Evolutionary conservation across 2,113 vertebrate genomes (phyloP).

Genomic region (Lagenorhynchus albirostris): DNA sequence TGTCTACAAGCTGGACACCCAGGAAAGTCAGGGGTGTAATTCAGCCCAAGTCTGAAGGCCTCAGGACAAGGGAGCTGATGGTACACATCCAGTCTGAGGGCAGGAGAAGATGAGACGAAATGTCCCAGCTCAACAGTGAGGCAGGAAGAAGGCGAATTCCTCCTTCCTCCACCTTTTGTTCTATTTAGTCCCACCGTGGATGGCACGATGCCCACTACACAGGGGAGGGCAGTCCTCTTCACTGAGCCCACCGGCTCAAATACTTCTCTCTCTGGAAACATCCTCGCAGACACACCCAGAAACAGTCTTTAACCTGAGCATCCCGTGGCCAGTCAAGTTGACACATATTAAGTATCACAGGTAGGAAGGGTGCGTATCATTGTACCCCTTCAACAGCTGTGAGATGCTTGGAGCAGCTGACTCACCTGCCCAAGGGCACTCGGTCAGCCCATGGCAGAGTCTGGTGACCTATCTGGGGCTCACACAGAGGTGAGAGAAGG

Average conservation of each 20-base stretch:
- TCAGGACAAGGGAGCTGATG: background rate
- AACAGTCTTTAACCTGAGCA: background rate
- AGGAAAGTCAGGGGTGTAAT: background rate
- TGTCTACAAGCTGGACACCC: background rate
- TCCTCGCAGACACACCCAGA: background rate
- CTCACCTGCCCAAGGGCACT: background rate
- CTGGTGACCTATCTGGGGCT: background rate
- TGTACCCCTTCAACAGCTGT: background rate
- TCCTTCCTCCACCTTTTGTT: background rate
- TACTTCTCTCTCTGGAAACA: background rate
- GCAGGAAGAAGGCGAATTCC: background rate
- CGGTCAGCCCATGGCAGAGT: background rate
- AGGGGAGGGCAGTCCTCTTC: background rate
- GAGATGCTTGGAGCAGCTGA: background rate
- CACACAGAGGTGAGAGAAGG: background rate
- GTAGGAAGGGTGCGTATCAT: fast-evolving
- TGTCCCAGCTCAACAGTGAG: background rate
- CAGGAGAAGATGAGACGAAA: background rate
- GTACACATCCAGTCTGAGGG: background rate
- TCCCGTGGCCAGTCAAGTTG: background rate
- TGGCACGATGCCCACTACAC: background rate
- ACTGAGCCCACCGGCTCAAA: background rate
- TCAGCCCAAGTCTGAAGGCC: background rate
- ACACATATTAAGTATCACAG: no score
- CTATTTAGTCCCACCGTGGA: fast-evolving